phyloP scores from a whole-genome alignment of 2,113 vertebrate genomes.

The Lophochroa leadbeateri region DNA sequence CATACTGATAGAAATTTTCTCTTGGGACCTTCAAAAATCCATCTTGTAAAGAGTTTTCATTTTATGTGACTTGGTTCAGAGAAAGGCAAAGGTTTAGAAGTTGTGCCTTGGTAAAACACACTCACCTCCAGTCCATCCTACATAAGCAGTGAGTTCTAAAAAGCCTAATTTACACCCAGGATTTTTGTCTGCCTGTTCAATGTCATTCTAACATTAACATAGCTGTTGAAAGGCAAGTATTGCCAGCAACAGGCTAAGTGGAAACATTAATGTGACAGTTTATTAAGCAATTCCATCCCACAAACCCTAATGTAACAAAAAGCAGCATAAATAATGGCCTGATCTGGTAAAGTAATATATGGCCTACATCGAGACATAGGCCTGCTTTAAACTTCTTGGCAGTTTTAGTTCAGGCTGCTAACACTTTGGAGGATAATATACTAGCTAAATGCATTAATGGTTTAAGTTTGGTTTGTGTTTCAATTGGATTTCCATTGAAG shows the following conservation, averaged over 20 bases:
- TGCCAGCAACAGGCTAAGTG: conserved; percentile 4
- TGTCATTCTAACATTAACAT: not conserved
- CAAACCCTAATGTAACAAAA: not conserved
- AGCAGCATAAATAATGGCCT: not conserved
- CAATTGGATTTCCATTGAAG: not conserved
- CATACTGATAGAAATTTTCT: not conserved
- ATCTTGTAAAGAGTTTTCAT: not conserved
- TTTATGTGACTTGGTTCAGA: not conserved
- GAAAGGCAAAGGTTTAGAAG: not conserved
- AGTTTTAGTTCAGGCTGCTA: not conserved
- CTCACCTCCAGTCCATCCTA: not conserved
- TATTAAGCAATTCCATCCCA: not conserved
- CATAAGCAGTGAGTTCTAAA: not conserved
- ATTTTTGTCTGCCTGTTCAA: not conserved
- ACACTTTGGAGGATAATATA: not conserved
- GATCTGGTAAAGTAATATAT: not conserved
- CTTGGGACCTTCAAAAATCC: not conserved
- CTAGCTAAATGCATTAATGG: not conserved
- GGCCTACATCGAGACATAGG: not conserved
- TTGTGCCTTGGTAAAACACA: not conserved
- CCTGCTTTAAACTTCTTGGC: not conserved
- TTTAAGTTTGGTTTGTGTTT: not conserved
- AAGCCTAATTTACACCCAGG: not conserved
- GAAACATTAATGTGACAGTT: conserved; percentile 21
- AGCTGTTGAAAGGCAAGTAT: not conserved